Conservation (phyloP, 2,113 vertebrate species). For the Xiphophorus hellerii region DNA sequence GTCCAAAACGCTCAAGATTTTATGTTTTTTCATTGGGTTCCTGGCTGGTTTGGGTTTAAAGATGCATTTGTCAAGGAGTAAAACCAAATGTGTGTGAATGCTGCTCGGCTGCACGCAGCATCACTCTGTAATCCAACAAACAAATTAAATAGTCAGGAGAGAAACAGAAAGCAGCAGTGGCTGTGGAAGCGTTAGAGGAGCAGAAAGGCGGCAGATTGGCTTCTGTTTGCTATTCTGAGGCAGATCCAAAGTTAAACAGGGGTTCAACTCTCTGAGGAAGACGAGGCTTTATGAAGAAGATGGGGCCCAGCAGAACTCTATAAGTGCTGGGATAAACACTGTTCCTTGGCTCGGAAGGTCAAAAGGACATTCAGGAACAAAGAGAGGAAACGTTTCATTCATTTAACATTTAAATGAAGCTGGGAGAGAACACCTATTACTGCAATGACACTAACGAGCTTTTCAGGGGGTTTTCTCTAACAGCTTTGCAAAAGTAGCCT, state of each 20-base stretch:
- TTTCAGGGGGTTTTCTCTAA: background rate
- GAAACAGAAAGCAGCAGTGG: slow-evolving; percentile 20
- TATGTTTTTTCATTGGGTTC: no score
- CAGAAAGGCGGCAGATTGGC: slow-evolving; percentile 57
- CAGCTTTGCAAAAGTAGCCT: background rate
- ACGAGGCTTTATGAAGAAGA: slow-evolving; percentile 67
- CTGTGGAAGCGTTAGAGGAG: background rate
- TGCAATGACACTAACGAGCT: background rate
- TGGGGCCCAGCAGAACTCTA: slow-evolving; percentile 55
- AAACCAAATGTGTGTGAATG: background rate
- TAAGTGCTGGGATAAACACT: slow-evolving; percentile 68
- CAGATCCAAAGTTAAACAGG: slow-evolving; percentile 31
- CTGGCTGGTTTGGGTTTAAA: background rate
- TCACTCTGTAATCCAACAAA: slow-evolving; percentile 42
- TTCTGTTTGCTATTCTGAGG: slow-evolving; percentile 35
- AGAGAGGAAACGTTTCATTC: no score
- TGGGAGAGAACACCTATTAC: background rate
- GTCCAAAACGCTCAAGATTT: background rate
- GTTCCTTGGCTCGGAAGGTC: slow-evolving; percentile 60
- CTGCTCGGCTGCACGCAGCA: background rate
- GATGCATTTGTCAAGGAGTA: background rate
- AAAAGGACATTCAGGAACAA: slow-evolving; percentile 71
- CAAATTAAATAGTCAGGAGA: slow-evolving; percentile 11
- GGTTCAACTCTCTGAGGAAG: slow-evolving; percentile 47
- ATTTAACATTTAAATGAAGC: no score